Evolutionary conservation across 2,888 invertebrate species (phyloP).

Genomic region (Heliconius ismenius): DNA sequence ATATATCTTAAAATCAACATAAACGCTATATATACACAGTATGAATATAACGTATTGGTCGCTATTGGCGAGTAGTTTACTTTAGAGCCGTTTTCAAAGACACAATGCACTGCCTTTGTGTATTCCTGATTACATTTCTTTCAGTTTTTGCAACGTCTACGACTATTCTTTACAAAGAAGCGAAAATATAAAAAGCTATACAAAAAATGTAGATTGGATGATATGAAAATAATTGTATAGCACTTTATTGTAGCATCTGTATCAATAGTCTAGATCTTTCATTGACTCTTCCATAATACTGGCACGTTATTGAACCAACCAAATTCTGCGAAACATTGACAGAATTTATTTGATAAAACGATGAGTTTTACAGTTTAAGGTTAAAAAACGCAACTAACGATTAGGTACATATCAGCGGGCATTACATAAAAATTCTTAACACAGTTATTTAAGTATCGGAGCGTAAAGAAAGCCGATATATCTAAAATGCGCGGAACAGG

Average conservation of each 20-base stretch:
- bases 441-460: slow-evolving; percentile 61
- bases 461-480: slow-evolving; percentile 68
- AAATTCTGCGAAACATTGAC: slow-evolving; percentile 12
- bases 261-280: slow-evolving; percentile 39
- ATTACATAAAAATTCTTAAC: slow-evolving; percentile 53
- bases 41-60: slow-evolving; percentile 21
- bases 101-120: slow-evolving; percentile 39
- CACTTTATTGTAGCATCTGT: slow-evolving; percentile 34
- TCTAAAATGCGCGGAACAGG: slow-evolving; percentile 69
- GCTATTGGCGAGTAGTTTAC: slow-evolving; percentile 28
- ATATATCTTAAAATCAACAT: slow-evolving; percentile 4
- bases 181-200: slow-evolving; percentile 33
- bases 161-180: slow-evolving; percentile 36
- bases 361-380: neutral
- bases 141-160: slow-evolving; percentile 39
- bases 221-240: slow-evolving; percentile 39
- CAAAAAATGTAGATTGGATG: slow-evolving; percentile 39
- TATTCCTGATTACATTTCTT: slow-evolving; percentile 41
- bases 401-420: slow-evolving; percentile 48
- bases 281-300: slow-evolving; percentile 30
- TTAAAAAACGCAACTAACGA: slow-evolving; percentile 28
- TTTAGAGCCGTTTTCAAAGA: slow-evolving; percentile 33
- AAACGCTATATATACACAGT: neutral
- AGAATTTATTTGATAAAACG: slow-evolving; percentile 18
- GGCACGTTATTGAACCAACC: slow-evolving; percentile 26